Evolutionary conservation across 2,888 invertebrate species (phyloP).

Genomic region (Seira musarum): DNA sequence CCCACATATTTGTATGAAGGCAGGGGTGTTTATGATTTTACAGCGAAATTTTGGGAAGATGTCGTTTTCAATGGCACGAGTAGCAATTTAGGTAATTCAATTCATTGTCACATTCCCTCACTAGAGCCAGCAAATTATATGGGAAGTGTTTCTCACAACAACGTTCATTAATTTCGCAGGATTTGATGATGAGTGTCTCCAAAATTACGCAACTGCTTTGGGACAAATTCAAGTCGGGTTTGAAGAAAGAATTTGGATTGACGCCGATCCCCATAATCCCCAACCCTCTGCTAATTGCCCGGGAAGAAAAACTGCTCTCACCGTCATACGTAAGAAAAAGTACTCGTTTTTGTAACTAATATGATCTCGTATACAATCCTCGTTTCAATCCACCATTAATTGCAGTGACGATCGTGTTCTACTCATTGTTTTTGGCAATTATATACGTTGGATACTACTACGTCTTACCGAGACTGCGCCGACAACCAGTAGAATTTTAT

Average conservation of each 20-base stretch:
- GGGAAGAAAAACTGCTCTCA: conserved; percentile 50
- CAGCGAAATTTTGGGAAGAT: conserved; percentile 13
- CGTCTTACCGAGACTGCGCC: conserved; percentile 36
- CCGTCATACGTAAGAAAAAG: conserved; percentile 64
- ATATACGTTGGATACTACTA: conserved; percentile 38
- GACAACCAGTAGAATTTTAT: conserved; percentile 14
- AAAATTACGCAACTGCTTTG: conserved; percentile 45
- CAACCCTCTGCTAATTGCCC: not conserved
- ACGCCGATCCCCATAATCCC: too few species aligned
- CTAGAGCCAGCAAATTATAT: not conserved
- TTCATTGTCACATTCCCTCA: too few species aligned
- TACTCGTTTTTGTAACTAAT: conserved; percentile 11
- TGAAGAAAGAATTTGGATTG: conserved; percentile 65
- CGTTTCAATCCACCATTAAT: not conserved
- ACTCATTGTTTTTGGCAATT: conserved; percentile 45
- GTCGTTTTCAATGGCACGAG: too few species aligned
- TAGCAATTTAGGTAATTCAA: not conserved
- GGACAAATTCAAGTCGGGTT: conserved; percentile 54
- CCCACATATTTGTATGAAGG: conserved; percentile 61
- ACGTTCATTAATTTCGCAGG: conserved; percentile 27
- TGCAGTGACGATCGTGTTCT: conserved; percentile 65
- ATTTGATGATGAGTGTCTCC: conserved; percentile 65
- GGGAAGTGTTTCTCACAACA: not conserved
- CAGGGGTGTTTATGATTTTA: conserved; percentile 54
- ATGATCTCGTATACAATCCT: not conserved